These are phyloP conservation scores for Neodon shergylaensis DNA, from an alignment of 2,113 vertebrate species.

Conservation along the genomic window DNA sequence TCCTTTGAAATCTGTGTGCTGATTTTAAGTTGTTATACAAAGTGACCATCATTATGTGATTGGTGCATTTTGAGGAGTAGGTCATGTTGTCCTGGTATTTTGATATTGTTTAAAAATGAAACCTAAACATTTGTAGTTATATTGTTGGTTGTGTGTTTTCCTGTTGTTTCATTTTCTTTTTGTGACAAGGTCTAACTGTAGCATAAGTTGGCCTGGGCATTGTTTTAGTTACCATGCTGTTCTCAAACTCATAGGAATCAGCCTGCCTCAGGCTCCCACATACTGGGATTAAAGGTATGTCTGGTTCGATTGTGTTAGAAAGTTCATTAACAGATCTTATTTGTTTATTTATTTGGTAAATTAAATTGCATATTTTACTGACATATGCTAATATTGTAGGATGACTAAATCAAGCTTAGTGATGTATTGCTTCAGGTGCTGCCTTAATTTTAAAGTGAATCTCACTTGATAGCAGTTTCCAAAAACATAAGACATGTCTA, in stretches of 20 bases:
- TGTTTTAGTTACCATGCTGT: background rate
- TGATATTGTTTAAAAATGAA: background rate
- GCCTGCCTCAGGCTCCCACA: background rate
- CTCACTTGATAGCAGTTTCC: background rate
- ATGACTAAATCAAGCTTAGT: background rate
- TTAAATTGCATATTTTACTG: background rate
- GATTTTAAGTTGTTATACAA: background rate
- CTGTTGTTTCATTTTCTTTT: background rate
- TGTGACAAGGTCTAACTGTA: background rate
- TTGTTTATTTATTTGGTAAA: background rate
- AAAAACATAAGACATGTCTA: background rate
- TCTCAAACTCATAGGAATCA: background rate
- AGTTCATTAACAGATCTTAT: background rate
- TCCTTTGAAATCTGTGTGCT: background rate
- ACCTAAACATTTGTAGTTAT: background rate
- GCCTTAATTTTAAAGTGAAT: background rate
- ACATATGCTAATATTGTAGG: background rate
- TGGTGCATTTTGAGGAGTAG: background rate
- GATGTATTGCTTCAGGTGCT: background rate
- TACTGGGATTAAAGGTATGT: background rate
- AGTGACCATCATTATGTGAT: background rate
- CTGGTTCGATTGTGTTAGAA: background rate
- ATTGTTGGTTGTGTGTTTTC: background rate
- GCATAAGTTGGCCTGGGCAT: background rate
- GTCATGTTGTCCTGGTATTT: background rate